Conservation (phyloP, 2,888 invertebrate genomes). For the Opisthograptis luteolata region DNA sequence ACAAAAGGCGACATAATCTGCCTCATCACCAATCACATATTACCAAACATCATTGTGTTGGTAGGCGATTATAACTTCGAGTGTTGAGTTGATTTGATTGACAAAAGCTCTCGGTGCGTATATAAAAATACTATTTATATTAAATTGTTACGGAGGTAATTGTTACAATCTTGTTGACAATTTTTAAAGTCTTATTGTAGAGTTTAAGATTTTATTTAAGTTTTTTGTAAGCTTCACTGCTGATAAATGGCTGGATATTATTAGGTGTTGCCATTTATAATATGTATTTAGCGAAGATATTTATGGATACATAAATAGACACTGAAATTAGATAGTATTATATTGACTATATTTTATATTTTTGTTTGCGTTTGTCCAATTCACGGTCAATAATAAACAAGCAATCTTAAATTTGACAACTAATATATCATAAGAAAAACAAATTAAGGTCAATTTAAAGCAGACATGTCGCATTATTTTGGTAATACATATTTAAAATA, state of each 20-base stretch:
- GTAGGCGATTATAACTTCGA: too few relatives aligned
- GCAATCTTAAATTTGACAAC: too few relatives aligned
- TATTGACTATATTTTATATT: not conserved
- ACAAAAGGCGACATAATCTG: too few relatives aligned
- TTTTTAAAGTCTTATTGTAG: slow-evolving; percentile 11
- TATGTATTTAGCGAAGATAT: not conserved
- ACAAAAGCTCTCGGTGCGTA: slow-evolving; percentile 14
- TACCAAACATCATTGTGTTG: too few relatives aligned
- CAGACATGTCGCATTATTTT: too few relatives aligned
- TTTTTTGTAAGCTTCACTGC: slow-evolving; percentile 1
- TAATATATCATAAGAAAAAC: too few relatives aligned
- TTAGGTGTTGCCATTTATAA: slow-evolving; percentile 15
- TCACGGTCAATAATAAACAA: too few relatives aligned
- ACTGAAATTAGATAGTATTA: slow-evolving; percentile 13
- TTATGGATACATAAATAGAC: not conserved
- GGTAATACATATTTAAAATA: too few relatives aligned
- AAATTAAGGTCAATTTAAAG: too few relatives aligned
- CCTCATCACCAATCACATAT: too few relatives aligned
- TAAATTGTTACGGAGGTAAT: slow-evolving; percentile 15
- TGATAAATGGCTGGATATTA: slow-evolving; percentile 6
- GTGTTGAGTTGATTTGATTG: slow-evolving; percentile 8
- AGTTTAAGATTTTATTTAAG: slow-evolving; percentile 15
- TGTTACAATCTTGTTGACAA: slow-evolving; percentile 11
- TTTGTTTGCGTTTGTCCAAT: too few relatives aligned
- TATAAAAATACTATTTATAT: slow-evolving; percentile 2